phyloP scores from a whole-genome alignment of 1,140 invertebrate genomes.

The Drosophila tsacasi region DNA sequence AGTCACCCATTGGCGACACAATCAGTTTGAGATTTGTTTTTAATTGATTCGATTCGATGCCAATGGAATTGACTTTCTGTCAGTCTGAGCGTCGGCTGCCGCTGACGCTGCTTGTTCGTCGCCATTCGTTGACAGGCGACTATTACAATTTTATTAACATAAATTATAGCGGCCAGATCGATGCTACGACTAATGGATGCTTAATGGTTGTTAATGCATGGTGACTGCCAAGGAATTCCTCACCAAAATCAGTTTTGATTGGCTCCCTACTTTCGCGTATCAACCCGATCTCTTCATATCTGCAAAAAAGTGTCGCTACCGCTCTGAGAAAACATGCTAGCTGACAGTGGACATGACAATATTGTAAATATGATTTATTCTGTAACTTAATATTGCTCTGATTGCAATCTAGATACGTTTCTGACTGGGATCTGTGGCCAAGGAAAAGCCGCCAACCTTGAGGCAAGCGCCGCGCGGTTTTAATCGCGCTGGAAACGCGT shows the following conservation, averaged over 20 bases:
- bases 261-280: conserved; percentile 17
- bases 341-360: conserved; percentile 66
- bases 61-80: conserved; percentile 52
- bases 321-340: conserved; percentile 20
- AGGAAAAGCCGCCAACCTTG: conserved; percentile 62
- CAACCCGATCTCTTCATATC: conserved; percentile 15
- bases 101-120: conserved; percentile 52
- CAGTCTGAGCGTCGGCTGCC: conserved; percentile 35
- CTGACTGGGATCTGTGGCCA: conserved; percentile 32
- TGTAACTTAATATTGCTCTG: conserved; percentile 68
- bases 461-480: conserved; percentile 38
- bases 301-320: conserved; percentile 17
- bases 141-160: conserved; percentile 73
- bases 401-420: conserved; percentile 40
- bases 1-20: conserved; percentile 52
- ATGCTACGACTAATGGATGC: conserved; percentile 54
- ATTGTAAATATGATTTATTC: conserved; percentile 37
- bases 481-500: conserved; percentile 57
- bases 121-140: conserved; percentile 65
- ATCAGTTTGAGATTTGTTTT: conserved; percentile 59
- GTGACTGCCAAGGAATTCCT: conserved; percentile 30
- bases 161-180: conserved; percentile 60
- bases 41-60: conserved; percentile 69
- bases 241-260: conserved; percentile 50
- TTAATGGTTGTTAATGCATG: conserved; percentile 56